Conservation (phyloP, 2,113 vertebrate genomes). For the Bolborhynchus lineola region DNA sequence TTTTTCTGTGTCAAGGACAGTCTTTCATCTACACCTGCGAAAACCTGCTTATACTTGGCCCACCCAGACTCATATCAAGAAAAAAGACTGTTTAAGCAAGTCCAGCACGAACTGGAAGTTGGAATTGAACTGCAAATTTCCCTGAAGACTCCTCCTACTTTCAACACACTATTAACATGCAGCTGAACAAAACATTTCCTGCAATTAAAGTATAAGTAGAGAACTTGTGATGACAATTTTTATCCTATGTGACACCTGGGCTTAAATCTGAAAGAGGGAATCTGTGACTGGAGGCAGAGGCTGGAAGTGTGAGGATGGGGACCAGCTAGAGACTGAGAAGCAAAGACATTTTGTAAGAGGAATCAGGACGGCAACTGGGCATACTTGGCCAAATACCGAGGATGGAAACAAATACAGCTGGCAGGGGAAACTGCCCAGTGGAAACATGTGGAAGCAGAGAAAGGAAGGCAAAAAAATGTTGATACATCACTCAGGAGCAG, state of each 20-base stretch:
- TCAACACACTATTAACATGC: background rate
- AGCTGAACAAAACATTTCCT: constrained; percentile 41
- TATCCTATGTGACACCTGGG: background rate
- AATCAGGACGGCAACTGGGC: background rate
- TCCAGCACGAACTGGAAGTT: background rate
- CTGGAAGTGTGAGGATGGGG: background rate
- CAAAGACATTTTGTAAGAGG: background rate
- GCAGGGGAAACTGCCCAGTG: background rate
- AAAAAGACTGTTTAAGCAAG: background rate
- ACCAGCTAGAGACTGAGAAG: background rate
- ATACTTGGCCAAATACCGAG: background rate
- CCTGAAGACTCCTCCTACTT: background rate
- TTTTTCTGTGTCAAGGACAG: background rate
- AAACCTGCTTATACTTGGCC: background rate
- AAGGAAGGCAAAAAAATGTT: background rate
- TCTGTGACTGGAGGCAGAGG: background rate
- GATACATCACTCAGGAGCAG: background rate
- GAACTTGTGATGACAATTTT: background rate
- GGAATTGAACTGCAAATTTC: background rate
- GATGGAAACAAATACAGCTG: background rate
- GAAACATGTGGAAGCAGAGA: background rate
- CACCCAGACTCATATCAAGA: background rate
- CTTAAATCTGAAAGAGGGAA: background rate
- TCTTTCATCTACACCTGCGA: constrained; percentile 28
- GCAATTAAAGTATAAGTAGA: constrained; percentile 9